phyloP scores from a whole-genome alignment of 2,113 vertebrate genomes.

The Percina caprodes region DNA sequence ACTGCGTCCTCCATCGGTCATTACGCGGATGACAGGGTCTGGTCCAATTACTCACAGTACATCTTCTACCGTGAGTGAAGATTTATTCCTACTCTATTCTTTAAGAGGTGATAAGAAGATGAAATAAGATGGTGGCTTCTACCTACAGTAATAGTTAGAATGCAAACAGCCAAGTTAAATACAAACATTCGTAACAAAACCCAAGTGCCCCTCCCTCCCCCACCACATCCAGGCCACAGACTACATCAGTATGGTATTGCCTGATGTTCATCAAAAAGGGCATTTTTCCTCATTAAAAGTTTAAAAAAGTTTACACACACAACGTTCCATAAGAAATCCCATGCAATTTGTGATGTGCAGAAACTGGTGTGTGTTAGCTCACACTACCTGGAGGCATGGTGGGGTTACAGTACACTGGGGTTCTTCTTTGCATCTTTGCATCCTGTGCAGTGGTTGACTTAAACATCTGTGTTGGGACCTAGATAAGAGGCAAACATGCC shows the following conservation, averaged over 20 bases:
- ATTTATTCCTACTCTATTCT: slow-evolving; percentile 32
- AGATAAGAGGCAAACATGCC: slow-evolving; percentile 55
- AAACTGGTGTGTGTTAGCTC: neutral
- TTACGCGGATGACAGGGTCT: slow-evolving; percentile 94
- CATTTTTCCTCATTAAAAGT: neutral
- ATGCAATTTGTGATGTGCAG: neutral
- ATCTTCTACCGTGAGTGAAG: slow-evolving; percentile 99
- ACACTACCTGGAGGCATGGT: slow-evolving; percentile 65
- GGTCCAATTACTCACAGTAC: slow-evolving; percentile 98
- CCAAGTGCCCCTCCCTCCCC: neutral
- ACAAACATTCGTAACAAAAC: neutral
- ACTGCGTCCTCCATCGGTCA: slow-evolving; percentile 91
- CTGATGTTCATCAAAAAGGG: neutral
- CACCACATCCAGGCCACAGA: neutral
- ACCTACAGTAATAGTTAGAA: slow-evolving; percentile 4
- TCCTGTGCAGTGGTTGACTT: slow-evolving; percentile 28
- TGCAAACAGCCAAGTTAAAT: slow-evolving; percentile 20
- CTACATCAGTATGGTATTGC: neutral
- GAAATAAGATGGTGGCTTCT: neutral
- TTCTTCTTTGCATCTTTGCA: slow-evolving; percentile 13
- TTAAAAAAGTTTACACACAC: neutral
- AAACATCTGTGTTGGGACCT: slow-evolving; percentile 45
- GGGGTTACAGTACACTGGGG: slow-evolving; percentile 31
- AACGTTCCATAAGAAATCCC: no score
- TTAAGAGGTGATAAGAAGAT: neutral